These are phyloP conservation scores for Trogon melanurus DNA, from an alignment of 2,113 vertebrate genomes.

Conservation along the genomic window DNA sequence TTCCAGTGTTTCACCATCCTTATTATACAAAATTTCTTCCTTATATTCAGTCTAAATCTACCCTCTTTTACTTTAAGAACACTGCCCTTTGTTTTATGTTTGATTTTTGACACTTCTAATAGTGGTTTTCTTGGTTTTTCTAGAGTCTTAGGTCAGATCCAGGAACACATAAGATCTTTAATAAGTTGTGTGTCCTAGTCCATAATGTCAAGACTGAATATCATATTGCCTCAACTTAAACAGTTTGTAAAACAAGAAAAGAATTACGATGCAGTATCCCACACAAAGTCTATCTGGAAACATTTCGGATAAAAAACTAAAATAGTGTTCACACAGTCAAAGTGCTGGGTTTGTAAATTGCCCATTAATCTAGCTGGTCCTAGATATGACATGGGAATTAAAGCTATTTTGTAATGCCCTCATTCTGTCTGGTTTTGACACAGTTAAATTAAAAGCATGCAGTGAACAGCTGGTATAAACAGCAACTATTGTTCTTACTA, in stretches of 20 bases:
- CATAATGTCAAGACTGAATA: background rate
- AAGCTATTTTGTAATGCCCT: background rate
- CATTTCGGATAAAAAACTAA: background rate
- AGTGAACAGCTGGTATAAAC: constrained; percentile 20
- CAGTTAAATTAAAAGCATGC: background rate
- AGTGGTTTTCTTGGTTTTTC: background rate
- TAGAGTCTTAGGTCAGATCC: background rate
- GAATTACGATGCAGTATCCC: background rate
- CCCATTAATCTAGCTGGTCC: background rate
- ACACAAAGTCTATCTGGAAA: background rate
- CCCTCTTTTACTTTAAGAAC: too few species aligned
- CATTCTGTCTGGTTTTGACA: constrained; percentile 7
- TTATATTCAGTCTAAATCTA: too few species aligned
- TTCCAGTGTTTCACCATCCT: too few species aligned
- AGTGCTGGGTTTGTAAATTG: background rate
- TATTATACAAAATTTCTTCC: too few species aligned
- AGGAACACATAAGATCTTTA: background rate
- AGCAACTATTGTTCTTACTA: constrained; percentile 16
- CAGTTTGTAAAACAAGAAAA: background rate
- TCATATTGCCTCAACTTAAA: background rate
- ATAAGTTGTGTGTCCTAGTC: background rate
- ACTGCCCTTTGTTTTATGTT: background rate
- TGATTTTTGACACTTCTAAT: background rate
- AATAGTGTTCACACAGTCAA: background rate
- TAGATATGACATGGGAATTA: background rate